Conservation (phyloP, 2,113 vertebrate species). For the Martes martes region DNA sequence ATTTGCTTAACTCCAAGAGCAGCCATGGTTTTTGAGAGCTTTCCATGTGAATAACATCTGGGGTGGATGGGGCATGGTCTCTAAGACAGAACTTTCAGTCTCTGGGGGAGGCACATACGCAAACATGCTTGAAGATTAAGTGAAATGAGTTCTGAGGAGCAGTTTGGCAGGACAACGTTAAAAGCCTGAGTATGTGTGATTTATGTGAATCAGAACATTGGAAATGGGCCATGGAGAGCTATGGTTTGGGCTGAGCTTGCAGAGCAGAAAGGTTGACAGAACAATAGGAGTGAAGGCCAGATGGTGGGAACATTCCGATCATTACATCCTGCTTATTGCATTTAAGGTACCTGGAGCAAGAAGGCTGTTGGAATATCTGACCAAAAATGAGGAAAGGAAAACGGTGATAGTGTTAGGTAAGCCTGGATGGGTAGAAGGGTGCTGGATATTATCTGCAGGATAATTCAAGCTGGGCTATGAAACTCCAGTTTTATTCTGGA, state of each 20-base stretch:
- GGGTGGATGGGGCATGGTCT: accelerated
- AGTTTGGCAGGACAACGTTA: neutral
- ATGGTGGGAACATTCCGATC: neutral
- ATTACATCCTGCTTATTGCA: neutral
- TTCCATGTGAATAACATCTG: neutral
- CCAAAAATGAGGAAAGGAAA: neutral
- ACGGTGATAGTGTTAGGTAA: neutral
- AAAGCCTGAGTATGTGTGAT: neutral
- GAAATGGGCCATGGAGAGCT: neutral
- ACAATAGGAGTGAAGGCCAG: neutral
- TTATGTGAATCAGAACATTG: neutral
- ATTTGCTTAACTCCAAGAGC: neutral
- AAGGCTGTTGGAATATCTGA: neutral
- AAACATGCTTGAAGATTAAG: neutral
- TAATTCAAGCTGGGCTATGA: neutral
- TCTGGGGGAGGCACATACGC: accelerated
- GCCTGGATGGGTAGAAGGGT: too few species aligned
- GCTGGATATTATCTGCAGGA: neutral
- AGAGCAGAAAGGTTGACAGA: neutral
- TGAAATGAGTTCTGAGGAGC: neutral
- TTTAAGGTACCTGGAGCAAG: neutral
- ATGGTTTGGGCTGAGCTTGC: neutral
- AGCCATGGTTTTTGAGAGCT: neutral
- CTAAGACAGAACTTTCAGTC: neutral
- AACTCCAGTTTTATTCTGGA: neutral